Base-by-base conservation (phyloP, 2,113 vertebrate species). In the Cygnus buccinator region DNA sequence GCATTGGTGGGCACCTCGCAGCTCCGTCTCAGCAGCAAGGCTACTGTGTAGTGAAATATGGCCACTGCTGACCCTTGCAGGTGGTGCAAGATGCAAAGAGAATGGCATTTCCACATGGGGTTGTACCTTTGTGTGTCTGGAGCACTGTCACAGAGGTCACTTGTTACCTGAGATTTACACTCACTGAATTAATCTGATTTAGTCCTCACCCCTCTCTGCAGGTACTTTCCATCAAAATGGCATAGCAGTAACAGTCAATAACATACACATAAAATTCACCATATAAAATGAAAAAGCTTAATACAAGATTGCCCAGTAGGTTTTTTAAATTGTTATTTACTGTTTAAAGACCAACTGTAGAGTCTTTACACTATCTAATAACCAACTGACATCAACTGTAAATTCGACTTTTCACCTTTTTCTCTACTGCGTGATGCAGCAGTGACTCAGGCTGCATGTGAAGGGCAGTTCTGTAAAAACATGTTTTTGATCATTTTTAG, bases 21-120 rank as follows among this genome's bases (percentile, higher is more conserved):
- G 6, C 11, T 46, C 41, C 0, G 0, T 19, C 18, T 46, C 0
- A 0, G 10, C 35, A 61, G 16, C 6, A 0, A 0, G 23, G 37
- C 6, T 74, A 23, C 19, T 63, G 31, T 29, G 28, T 46, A 44
- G 63, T 0, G 0, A 59, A 62, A 8, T 0, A 0, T 10, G 11
- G 26, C 9, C 3, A 0, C 20, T 63, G 23, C 22, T 90, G 41
- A 77, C 3, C 18, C 17, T 68, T 2, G 3, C 20, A 6, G 22
- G 13, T 2, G 4, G 22, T 66, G 33, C 17, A 81, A 59, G 70
- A 62, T 9, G 2, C 20, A 66, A 8, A 0, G 1, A 80, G n/a
- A 55, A 72, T 13, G 18, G 21, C 16, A 39, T 35, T 74, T 13
- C 15, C 13, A 1, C 0, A 0, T 0, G 0, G 9, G 8, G 2